These are phyloP conservation scores for Esox masquinongy DNA, from an alignment of 2,797 vertebrate genomes.

Conservation along the genomic window DNA sequence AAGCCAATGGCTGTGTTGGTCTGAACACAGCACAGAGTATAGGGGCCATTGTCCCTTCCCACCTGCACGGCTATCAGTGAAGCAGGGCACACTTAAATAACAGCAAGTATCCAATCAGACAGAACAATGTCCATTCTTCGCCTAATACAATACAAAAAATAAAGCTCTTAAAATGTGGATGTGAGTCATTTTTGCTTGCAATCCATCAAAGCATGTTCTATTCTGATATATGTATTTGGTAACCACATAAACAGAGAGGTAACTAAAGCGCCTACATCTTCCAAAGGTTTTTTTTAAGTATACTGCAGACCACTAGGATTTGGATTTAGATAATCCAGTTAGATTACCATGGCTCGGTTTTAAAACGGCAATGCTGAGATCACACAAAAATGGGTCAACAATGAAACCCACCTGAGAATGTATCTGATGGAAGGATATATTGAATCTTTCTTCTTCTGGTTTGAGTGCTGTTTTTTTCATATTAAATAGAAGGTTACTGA, in stretches of 20 bases:
- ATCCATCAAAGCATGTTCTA: background rate
- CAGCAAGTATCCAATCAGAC: slow-evolving; percentile 9
- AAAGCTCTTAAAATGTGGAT: background rate
- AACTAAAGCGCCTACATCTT: slow-evolving; percentile 64
- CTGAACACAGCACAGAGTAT: slow-evolving; percentile 7
- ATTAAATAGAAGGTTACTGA: too few relatives aligned
- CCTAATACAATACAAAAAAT: slow-evolving; percentile 2
- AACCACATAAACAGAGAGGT: slow-evolving; percentile 47
- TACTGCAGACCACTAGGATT: slow-evolving; percentile 75
- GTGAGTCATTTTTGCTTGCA: background rate
- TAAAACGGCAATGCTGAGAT: slow-evolving; percentile 72
- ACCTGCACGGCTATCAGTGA: slow-evolving; percentile 12
- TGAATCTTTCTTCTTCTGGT: too few relatives aligned
- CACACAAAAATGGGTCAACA: slow-evolving; percentile 73
- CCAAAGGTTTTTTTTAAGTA: slow-evolving; percentile 64
- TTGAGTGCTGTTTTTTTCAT: too few relatives aligned
- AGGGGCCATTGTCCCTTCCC: slow-evolving; percentile 5
- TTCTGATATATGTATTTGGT: background rate
- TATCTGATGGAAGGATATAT: too few relatives aligned
- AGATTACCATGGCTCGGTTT: slow-evolving; percentile 75
- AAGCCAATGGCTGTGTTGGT: background rate
- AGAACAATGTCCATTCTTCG: slow-evolving; percentile 8
- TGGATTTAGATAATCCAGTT: slow-evolving; percentile 81
- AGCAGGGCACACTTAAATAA: slow-evolving; percentile 6
- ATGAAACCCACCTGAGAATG: too few relatives aligned